Percentiles rank a stretch among this genome's conserved stretches.
These are phyloP conservation scores for Steinernema khuongi DNA, from an alignment of 1,140 invertebrate genomes.

Conservation along the genomic window DNA sequence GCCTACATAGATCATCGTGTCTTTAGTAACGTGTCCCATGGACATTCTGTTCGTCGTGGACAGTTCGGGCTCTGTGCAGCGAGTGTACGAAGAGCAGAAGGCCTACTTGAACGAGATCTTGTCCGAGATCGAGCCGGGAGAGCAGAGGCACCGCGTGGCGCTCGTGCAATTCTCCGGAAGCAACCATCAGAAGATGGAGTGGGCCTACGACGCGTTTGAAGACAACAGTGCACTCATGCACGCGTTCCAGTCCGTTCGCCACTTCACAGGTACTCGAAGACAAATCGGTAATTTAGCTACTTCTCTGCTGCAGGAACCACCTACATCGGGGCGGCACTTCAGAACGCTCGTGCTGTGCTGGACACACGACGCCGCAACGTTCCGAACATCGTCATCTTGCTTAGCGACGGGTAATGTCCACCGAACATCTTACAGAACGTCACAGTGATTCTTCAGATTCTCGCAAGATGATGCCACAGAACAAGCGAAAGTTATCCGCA, in stretches of 20 bases:
- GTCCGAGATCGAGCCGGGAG: conserved; percentile 33
- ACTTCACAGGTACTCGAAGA: conserved; percentile 19
- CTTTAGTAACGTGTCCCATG: conserved; percentile 40
- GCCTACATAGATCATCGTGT: conserved; percentile 10
- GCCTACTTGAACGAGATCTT: conserved; percentile 42
- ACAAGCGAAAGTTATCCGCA: conserved; percentile 41
- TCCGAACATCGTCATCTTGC: conserved; percentile 44
- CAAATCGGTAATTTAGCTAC: conserved; percentile 29
- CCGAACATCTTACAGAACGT: neutral
- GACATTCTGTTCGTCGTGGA: conserved; percentile 49
- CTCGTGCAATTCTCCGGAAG: conserved; percentile 49
- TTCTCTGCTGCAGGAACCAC: conserved; percentile 48
- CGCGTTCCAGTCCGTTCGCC: conserved; percentile 36
- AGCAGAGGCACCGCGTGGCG: conserved; percentile 47
- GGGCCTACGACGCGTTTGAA: conserved; percentile 42
- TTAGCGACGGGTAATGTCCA: conserved; percentile 44
- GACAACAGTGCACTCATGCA: conserved; percentile 45
- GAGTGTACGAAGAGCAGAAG: conserved; percentile 48
- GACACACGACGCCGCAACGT: conserved; percentile 41
- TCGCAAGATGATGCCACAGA: conserved; percentile 47
- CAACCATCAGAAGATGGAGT: conserved; percentile 50
- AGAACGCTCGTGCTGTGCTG: conserved; percentile 39
- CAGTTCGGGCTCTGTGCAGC: conserved; percentile 49
- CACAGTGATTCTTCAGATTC: conserved; percentile 30
- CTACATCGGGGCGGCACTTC: conserved; percentile 49